Conservation (phyloP, 2,113 vertebrate species). For the Sapayoa aenigma region DNA sequence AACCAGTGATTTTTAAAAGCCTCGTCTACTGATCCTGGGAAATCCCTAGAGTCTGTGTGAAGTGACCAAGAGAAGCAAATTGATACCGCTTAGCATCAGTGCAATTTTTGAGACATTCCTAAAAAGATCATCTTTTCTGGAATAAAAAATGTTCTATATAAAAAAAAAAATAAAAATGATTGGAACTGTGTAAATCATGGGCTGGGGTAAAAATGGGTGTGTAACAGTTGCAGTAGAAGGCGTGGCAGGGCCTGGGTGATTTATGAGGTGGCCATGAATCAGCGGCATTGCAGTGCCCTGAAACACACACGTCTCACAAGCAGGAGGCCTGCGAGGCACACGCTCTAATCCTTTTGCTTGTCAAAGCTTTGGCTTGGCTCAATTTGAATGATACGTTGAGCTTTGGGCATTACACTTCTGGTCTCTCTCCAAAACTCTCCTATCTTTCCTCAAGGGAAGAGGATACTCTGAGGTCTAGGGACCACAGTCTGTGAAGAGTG, state of each 20-base stretch:
- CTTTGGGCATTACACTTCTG: background rate
- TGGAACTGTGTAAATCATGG: background rate
- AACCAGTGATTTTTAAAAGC: background rate
- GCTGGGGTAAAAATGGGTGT: background rate
- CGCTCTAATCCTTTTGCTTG: background rate
- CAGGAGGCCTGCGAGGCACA: slow-evolving; percentile 17
- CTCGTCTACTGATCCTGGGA: background rate
- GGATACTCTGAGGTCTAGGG: background rate
- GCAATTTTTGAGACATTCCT: background rate
- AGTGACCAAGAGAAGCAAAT: background rate
- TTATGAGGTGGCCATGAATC: background rate
- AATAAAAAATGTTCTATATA: background rate
- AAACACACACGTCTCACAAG: background rate
- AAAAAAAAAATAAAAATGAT: background rate
- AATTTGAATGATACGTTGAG: background rate
- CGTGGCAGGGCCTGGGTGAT: background rate
- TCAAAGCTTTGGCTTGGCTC: slow-evolving; percentile 17
- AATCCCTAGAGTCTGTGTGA: background rate
- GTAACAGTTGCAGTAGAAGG: background rate
- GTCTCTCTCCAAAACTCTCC: background rate
- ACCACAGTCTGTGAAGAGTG: background rate
- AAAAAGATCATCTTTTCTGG: background rate
- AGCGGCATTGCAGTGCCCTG: background rate
- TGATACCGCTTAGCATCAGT: background rate
- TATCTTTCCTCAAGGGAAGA: background rate